Base-by-base conservation (phyloP, 1,140 invertebrate species). In the Pachyrhynchus sulphureomaculatus region DNA sequence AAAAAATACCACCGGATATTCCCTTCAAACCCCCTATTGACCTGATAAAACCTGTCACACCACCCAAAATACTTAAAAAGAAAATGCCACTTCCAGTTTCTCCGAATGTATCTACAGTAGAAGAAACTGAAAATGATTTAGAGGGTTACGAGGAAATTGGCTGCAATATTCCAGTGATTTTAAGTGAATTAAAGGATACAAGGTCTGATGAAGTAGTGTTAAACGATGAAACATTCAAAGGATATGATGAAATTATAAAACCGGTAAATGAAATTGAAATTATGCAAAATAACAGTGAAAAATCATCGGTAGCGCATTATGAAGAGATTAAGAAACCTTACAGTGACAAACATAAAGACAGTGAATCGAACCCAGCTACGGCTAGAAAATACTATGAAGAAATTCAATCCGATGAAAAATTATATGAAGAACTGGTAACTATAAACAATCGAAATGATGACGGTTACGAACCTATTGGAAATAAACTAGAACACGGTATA, bases 371-470 rank as follows among this genome's bases (percentile, higher is more conserved):
- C 3, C 1, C 1, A n/a, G 4, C 15, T n/a, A 12, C 4, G 10
- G 15, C 5, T n/a, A 20, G 12, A 10, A 18, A 44, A n/a, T 39
- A 33, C 21, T 53, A 53, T 23, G 51, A 53, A 13, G 34, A 53
- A 37, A 39, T 53, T 4, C 12, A 21, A 13, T 21, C 5, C 20
- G 68, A 59, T 15, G 66, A 68, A 18, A 66, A 66, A 47, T 51
- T 60, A 21, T 67, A 69, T 24, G 69, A 70, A 45, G 69, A 71
- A 52, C 32, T 68, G 49, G 57, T 47, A n/a, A 58, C 26, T 0
- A 33, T 45, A 17, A 64, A 47, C 8, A 47, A 34, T 13, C 65
- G 44, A 52, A 54, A 24, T 17, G 64, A 68, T 44, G 67, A 70
- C 47, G 68, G 66, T 33, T 68, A 69, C 24, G 66, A 67, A 58